These are phyloP conservation scores for Peromyscus eremicus DNA, from an alignment of 2,797 vertebrate species.

Conservation along the genomic window DNA sequence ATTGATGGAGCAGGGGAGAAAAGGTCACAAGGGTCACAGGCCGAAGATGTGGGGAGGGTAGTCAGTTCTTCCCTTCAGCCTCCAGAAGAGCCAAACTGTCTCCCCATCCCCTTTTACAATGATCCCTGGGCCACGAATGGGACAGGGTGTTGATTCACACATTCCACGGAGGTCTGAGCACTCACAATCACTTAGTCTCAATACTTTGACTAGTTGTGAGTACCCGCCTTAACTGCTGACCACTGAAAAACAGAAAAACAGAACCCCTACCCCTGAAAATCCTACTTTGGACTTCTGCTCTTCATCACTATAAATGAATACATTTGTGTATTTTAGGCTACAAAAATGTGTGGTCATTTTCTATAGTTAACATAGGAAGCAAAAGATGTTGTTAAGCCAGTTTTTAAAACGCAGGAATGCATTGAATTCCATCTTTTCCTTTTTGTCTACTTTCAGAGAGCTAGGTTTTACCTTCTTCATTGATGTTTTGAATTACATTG, in stretches of 20 bases:
- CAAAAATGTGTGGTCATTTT: not conserved
- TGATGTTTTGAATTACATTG: slow-evolving; percentile 19
- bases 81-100: not conserved
- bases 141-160: not conserved
- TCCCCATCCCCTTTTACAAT: not conserved
- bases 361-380: not conserved
- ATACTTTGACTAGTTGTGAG: not conserved
- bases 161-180: not conserved
- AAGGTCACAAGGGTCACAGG: not conserved
- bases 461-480: not conserved
- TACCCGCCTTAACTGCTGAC: not conserved
- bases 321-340: not conserved
- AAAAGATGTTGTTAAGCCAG: not conserved
- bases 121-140: not conserved
- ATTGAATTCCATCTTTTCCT: not conserved
- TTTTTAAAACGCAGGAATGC: not conserved
- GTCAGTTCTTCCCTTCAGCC: not conserved
- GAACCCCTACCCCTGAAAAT: not conserved
- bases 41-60: not conserved
- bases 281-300: not conserved
- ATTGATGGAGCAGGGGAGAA: not conserved
- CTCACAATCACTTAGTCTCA: not conserved
- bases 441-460: not conserved
- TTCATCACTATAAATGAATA: not conserved
- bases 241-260: not conserved